These are phyloP conservation scores for Ptychoptera contaminata DNA, from an alignment of 2,888 invertebrate genomes.

Conservation along the genomic window DNA sequence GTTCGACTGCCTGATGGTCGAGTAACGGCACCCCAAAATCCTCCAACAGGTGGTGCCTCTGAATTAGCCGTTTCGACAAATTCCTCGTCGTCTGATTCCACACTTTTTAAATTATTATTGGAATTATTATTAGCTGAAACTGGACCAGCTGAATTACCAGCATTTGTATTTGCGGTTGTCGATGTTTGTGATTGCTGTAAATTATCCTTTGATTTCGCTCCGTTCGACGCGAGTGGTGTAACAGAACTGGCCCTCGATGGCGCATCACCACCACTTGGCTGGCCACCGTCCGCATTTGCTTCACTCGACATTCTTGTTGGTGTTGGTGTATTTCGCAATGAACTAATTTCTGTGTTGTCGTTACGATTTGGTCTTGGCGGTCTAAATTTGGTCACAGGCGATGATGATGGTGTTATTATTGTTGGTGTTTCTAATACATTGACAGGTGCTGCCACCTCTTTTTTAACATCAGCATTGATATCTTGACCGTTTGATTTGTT, in stretches of 20 bases:
- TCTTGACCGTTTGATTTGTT: neutral
- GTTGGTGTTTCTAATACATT: neutral
- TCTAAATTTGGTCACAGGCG: neutral
- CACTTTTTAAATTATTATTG: neutral
- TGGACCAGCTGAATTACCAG: slow-evolving; percentile 3
- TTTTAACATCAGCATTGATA: slow-evolving; percentile 1
- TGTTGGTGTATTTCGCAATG: slow-evolving; percentile 3
- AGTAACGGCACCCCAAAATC: slow-evolving; percentile 17
- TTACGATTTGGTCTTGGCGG: neutral
- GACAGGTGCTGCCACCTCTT: slow-evolving; percentile 5
- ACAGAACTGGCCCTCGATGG: slow-evolving; percentile 13
- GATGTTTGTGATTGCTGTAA: no score
- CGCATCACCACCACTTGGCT: slow-evolving; percentile 11
- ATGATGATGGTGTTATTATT: neutral
- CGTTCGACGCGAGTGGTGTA: slow-evolving; percentile 13
- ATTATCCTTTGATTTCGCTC: slow-evolving; percentile 6
- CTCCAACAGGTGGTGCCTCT: slow-evolving; percentile 11
- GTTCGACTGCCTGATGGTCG: slow-evolving; percentile 14
- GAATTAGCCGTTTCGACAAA: slow-evolving; percentile 5
- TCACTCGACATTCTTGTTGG: slow-evolving; percentile 5
- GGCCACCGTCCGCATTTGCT: slow-evolving; percentile 11
- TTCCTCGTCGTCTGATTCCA: slow-evolving; percentile 6
- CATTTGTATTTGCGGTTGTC: neutral
- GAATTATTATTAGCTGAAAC: slow-evolving; percentile 4
- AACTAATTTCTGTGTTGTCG: neutral